Conservation (phyloP, 2,888 invertebrate genomes). For the Torymus tubicola region DNA sequence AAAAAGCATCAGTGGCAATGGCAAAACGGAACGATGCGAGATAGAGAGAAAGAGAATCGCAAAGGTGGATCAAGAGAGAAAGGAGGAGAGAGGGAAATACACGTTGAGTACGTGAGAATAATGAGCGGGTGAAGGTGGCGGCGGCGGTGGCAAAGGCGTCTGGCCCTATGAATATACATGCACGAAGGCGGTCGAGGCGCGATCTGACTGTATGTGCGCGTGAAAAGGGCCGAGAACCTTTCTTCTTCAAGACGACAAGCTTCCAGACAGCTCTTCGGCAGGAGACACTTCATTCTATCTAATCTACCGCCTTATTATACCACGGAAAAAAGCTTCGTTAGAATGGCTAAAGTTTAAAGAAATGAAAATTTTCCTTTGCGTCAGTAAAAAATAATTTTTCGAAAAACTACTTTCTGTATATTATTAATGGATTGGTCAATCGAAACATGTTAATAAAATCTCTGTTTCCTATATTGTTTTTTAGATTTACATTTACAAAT, state of each 20-base stretch:
- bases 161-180: slow-evolving; percentile 65
- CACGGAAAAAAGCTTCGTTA: too few species aligned
- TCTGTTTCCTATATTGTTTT: too few species aligned
- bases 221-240: background rate
- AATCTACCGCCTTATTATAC: too few species aligned
- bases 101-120: slow-evolving; percentile 56
- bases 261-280: background rate
- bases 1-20: background rate
- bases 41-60: slow-evolving; percentile 2
- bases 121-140: slow-evolving; percentile 44
- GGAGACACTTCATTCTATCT: too few species aligned
- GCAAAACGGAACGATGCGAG: background rate
- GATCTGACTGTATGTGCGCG: background rate
- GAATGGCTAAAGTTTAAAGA: too few species aligned
- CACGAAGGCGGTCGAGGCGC: background rate
- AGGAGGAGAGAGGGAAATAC: background rate
- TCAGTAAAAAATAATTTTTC: too few species aligned
- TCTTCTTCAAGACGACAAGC: background rate
- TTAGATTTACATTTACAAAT: too few species aligned
- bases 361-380: too few species aligned
- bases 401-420: too few species aligned
- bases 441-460: too few species aligned
- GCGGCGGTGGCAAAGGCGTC: slow-evolving; percentile 54
- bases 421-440: too few species aligned
- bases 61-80: slow-evolving; percentile 1